Evolutionary conservation across 1,140 invertebrate genomes (phyloP), one percentile per base, ranked within the genome.

Genomic region (Aphis craccivora): DNA sequence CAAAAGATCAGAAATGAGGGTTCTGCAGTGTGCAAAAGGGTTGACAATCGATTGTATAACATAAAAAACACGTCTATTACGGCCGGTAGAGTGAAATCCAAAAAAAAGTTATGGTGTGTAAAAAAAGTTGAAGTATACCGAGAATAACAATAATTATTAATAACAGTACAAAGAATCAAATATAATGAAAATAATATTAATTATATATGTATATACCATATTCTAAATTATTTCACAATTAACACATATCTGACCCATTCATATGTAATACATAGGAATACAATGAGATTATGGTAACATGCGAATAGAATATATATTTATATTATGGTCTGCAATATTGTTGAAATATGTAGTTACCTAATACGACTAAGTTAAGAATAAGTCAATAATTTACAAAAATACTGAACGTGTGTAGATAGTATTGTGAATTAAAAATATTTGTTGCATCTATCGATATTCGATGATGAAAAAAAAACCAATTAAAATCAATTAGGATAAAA

Each of bases 1-100:
- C 48, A 93, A 93, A 93, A 93, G 91, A 93, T 93, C 81, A 51
- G 51, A 93, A 86, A 93, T n/a, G 81, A 55, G 91, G 48, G 91
- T 11, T 40, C 14, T 86, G 83, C 40, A 76, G 83, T 48, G 48
- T 92, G 81, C 37, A 43, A 48, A 93, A 86, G 91, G 91, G 91
- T 93, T 93, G 48, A 86, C 48, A 40, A 45, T 55, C 43, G 91
- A 37, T 86, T 43, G 25, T 14, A 37, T 90, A 76, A 18, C 30
- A 43, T 55, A 90, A 90, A 53, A 76, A 76, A 76, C 14, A 93
- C n/a, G 91, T 83, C 37, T 11, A 40, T 92, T 43, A 84, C 35
- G 60, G n/a, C 18, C 35, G 35, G 37, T 23, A 51, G 35, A 48
- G 51, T 25, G 81, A 53, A 84, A 76, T 83, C 25, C 2, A 67